A percentile compares a stretch with the other conserved stretches of the same genome.
Evolutionary conservation across 2,113 vertebrate genomes (phyloP).

Genomic region (Macquaria australasica): DNA sequence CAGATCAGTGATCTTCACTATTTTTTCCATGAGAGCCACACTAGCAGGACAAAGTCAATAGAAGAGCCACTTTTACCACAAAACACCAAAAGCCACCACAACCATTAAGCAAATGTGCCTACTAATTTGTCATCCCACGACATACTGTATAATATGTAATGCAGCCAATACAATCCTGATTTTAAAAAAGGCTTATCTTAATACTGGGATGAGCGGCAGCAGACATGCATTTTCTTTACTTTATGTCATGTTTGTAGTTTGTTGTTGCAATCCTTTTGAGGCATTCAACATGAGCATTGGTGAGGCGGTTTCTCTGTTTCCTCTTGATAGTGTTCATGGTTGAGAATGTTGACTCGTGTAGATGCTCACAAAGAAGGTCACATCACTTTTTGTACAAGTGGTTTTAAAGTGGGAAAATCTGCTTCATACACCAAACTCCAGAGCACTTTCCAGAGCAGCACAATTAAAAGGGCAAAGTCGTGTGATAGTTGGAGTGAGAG

Average conservation of each 20-base stretch:
- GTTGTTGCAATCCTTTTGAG: background rate
- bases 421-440: background rate
- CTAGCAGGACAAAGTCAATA: too few species aligned
- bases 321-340: background rate
- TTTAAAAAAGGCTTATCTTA: background rate
- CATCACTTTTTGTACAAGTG: background rate
- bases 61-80: background rate
- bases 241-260: background rate
- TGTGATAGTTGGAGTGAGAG: too few species aligned
- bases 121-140: too few species aligned
- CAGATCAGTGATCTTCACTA: too few species aligned
- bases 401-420: background rate
- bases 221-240: background rate
- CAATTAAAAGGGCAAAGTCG: too few species aligned
- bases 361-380: background rate
- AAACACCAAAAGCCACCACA: too few species aligned
- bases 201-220: background rate
- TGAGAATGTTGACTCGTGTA: background rate
- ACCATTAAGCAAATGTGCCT: too few species aligned
- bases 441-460: too few species aligned
- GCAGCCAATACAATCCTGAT: background rate
- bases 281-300: background rate
- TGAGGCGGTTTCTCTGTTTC: background rate
- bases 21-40: too few species aligned
- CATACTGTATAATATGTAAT: too few species aligned